These are phyloP conservation scores for Peromyscus maniculatus DNA, from an alignment of 2,113 vertebrate species.

Conservation along the genomic window DNA sequence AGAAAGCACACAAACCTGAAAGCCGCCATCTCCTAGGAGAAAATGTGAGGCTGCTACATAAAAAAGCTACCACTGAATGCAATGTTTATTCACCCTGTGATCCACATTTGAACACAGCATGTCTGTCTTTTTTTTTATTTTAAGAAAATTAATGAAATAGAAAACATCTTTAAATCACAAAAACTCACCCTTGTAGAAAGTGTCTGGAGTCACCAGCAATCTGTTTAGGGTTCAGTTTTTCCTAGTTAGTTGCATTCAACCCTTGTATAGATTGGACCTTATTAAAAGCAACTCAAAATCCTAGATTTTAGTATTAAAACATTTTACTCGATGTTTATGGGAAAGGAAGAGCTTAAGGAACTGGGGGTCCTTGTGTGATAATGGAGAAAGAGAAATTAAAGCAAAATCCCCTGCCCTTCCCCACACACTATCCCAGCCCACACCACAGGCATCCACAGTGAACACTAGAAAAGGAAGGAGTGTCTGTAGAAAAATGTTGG, in stretches of 20 bases:
- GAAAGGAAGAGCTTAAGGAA: not conserved
- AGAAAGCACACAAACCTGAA: slow-evolving; percentile 28
- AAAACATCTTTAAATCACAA: slow-evolving; percentile 68
- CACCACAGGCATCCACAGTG: accelerated
- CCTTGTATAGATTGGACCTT: slow-evolving; percentile 23
- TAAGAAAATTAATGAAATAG: slow-evolving; percentile 64
- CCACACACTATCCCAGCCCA: not conserved
- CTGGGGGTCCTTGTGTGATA: not conserved
- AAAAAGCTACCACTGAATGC: not conserved
- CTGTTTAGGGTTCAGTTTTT: slow-evolving; percentile 15
- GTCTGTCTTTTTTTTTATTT: not conserved
- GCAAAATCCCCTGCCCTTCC: not conserved
- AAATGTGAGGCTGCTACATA: slow-evolving; percentile 12
- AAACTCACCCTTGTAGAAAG: slow-evolving; percentile 6
- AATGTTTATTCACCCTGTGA: slow-evolving; percentile 60
- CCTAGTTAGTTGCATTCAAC: slow-evolving; percentile 40
- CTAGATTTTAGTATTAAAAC: slow-evolving; percentile 18
- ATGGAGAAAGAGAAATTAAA: not conserved
- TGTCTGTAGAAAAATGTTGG: not conserved
- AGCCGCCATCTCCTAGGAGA: slow-evolving; percentile 29
- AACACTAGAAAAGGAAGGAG: not conserved
- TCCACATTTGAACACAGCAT: slow-evolving; percentile 33
- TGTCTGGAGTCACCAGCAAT: not conserved
- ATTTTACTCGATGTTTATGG: not conserved
- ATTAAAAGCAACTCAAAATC: slow-evolving; percentile 56